Conservation (phyloP, 2,888 invertebrate genomes). For the Brachypalpus laphriformis region DNA sequence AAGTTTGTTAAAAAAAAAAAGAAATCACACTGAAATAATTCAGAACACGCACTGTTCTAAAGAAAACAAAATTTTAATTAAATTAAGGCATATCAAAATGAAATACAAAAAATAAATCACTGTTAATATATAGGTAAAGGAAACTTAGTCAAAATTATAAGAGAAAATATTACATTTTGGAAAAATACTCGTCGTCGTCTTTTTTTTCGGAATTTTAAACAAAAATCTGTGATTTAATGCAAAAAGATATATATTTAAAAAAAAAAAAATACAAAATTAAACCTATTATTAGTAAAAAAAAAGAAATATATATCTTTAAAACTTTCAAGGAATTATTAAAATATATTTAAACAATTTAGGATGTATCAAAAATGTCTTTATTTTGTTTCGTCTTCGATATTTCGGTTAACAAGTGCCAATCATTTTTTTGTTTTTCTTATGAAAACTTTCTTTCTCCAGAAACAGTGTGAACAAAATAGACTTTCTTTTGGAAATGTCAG, state of each 20-base stretch:
- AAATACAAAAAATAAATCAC: constrained; percentile 76
- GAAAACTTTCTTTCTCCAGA: constrained; percentile 28
- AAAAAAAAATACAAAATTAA: constrained; percentile 48
- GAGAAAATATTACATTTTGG: constrained; percentile 64
- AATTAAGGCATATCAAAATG: constrained; percentile 71
- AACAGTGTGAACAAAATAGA: constrained; percentile 55
- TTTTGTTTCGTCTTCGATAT: constrained; percentile 44
- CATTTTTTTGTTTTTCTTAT: background rate
- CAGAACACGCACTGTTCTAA: constrained; percentile 45
- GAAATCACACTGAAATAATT: constrained; percentile 60
- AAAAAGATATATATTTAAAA: constrained; percentile 76
- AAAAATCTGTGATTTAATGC: constrained; percentile 82
- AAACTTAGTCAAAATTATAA: constrained; percentile 74
- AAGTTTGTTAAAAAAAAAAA: constrained; percentile 42
- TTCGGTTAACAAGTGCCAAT: constrained; percentile 67
- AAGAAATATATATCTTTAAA: constrained; percentile 58
- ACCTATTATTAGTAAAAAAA: constrained; percentile 63
- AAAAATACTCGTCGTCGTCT: constrained; percentile 77
- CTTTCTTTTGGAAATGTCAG: constrained; percentile 43
- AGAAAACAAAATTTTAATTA: constrained; percentile 52
- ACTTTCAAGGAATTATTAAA: constrained; percentile 53
- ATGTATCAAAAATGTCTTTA: constrained; percentile 44
- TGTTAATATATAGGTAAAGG: constrained; percentile 77
- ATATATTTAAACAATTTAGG: constrained; percentile 39
- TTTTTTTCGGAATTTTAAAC: constrained; percentile 80